Base-by-base conservation (phyloP, 1,140 invertebrate genomes). In the Dendroctonus valens region DNA sequence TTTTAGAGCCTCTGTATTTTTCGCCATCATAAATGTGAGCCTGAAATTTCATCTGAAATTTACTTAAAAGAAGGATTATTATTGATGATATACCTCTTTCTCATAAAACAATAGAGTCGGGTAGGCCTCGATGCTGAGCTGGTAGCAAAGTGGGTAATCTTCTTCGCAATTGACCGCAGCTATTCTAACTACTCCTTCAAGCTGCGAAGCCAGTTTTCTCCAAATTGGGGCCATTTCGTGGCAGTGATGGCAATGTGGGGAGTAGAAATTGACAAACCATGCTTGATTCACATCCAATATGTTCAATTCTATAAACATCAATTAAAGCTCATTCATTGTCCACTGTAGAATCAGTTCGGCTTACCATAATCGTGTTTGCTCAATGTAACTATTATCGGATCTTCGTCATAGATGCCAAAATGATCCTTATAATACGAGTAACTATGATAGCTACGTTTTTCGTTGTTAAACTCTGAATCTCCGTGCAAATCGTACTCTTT, bases 251-350 rank as follows among this genome's bases (percentile, higher is more conserved):
- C 93, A 94, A 74, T 88, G 87, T 7, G 91, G 89, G 4, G 91
- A 93, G 78, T 94, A 94, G 76, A 91, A 94, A 77, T 94, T 94
- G 41, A 94, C 83, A 77, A 94, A 92, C 89, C 92, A 92, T 14
- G 88, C 79, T 81, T 82, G 87, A 61, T 85, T 83, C 41, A 84
- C 86, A 64, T 78, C 77, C 59, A 75, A 51, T 41, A 77, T 65
- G 62, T 77, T 78, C 26, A 76, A 6, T 65, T 78, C 77, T 78
- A 58, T 44, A 73, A 41, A 55, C 3, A 55, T 38, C 11, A 40
- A 41, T 9, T 7, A 38, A 5, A 11, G 39, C n/a, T 8, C 44
- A 46, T 46, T 26, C 26, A 26, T 26, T 26, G 26, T 26, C 26
- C 26, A 26, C 3, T 26, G 26, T 3, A 26, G 26, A 26, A 26